Conservation (phyloP, 2,113 vertebrate species). For the Desmodus rotundus region DNA sequence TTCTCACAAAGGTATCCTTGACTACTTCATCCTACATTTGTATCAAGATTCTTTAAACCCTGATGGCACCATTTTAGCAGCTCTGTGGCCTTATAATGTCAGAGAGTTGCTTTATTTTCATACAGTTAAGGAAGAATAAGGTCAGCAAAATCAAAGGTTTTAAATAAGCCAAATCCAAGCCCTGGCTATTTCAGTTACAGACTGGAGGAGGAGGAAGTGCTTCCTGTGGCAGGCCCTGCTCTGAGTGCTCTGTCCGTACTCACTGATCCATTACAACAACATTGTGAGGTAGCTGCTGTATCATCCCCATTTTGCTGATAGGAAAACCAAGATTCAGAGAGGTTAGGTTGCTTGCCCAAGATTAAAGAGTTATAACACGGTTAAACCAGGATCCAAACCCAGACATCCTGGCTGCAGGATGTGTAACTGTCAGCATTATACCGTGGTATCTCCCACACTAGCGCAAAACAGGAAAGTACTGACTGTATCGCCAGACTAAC, state of each 20-base stretch:
- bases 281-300: background rate
- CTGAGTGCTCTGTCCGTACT: background rate
- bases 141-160: background rate
- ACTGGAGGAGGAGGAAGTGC: background rate
- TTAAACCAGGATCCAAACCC: background rate
- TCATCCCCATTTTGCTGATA: background rate
- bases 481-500: background rate
- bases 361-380: background rate
- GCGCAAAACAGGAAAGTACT: background rate
- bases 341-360: background rate
- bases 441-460: background rate
- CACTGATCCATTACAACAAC: background rate
- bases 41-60: background rate
- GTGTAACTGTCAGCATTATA: background rate
- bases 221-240: background rate
- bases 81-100: background rate
- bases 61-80: background rate
- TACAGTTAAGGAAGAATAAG: background rate
- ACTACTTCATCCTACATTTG: background rate
- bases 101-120: background rate
- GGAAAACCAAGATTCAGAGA: constrained; percentile 8
- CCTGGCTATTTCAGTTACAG: background rate
- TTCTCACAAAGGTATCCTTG: background rate
- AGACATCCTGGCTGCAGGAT: background rate
- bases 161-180: background rate